Evolutionary conservation across 2,797 vertebrate genomes (phyloP).

Genomic region (Microchirus variegatus): DNA sequence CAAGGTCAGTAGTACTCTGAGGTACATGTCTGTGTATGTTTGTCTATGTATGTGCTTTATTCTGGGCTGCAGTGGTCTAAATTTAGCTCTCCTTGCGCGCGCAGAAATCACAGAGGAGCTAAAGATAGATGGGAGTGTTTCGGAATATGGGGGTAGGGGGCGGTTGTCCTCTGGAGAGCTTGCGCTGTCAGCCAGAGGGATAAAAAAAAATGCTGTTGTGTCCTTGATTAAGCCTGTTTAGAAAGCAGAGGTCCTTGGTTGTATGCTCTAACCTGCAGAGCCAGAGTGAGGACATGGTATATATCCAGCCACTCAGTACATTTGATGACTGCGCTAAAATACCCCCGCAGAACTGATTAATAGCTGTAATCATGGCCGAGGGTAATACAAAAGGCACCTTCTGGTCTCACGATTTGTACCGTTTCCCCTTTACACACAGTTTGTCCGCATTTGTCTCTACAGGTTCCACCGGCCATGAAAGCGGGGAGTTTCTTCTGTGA

Average conservation of each 20-base stretch:
- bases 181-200: constrained; percentile 4
- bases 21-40: background rate
- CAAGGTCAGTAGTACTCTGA: constrained; percentile 86
- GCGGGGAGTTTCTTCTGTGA: constrained; percentile 93
- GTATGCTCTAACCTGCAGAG: constrained; percentile 47
- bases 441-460: constrained; percentile 23
- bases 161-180: constrained; percentile 45
- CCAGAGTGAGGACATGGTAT: constrained; percentile 10
- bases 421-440: background rate
- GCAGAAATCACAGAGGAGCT: constrained; percentile 31
- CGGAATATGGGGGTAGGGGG: constrained; percentile 13
- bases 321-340: constrained; percentile 62
- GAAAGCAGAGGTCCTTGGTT: constrained; percentile 28
- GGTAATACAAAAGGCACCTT: constrained; percentile 50
- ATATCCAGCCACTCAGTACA: background rate
- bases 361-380: constrained; percentile 28
- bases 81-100: constrained; percentile 65
- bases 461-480: constrained; percentile 98
- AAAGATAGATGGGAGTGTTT: constrained; percentile 71
- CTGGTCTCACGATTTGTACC: constrained; percentile 7
- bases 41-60: constrained; percentile 51
- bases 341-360: constrained; percentile 57
- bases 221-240: constrained; percentile 54
- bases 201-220: constrained; percentile 38
- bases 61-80: constrained; percentile 56